A percentile compares a stretch with the other conserved stretches of the same genome.
phyloP scores from a whole-genome alignment of 2,113 vertebrate species.

The Donacobius atricapilla region DNA sequence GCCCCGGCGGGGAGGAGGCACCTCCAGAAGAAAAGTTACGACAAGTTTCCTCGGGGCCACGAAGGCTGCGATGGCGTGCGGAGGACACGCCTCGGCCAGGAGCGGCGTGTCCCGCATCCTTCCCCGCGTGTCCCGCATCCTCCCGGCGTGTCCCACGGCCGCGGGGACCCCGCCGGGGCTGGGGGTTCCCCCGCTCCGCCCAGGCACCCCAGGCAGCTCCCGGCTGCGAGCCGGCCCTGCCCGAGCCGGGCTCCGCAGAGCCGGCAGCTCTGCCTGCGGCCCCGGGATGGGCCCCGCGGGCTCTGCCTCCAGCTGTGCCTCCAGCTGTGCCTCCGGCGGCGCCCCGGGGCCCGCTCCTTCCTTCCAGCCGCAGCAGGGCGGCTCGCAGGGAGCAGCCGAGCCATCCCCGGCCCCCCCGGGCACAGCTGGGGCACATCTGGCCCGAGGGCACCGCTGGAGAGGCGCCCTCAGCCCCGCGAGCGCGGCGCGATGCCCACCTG shows the following conservation, averaged over 20 bases:
- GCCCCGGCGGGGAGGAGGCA: not conserved
- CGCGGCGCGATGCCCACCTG: conserved; percentile 16
- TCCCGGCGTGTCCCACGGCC: not conserved
- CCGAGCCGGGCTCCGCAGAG: not conserved
- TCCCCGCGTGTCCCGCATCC: not conserved
- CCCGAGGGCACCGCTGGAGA: not conserved
- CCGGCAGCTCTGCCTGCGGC: not conserved
- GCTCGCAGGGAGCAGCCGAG: not conserved
- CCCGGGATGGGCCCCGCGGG: not conserved
- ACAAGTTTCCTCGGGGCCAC: not conserved
- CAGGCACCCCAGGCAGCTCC: not conserved
- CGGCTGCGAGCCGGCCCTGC: not conserved
- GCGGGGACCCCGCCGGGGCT: not conserved
- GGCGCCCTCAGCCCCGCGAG: not conserved
- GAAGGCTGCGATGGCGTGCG: not conserved
- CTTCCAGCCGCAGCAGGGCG: not conserved
- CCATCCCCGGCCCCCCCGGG: not conserved
- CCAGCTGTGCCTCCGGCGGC: not conserved
- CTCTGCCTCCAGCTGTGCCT: not conserved
- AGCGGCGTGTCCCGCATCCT: not conserved
- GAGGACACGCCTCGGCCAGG: not conserved
- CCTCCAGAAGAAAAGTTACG: not conserved
- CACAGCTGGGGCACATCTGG: not conserved
- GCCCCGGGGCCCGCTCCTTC: no score
- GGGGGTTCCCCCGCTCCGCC: no score